Evolutionary conservation across 1,140 invertebrate species (phyloP).

Genomic region (Bombus pyrosoma): DNA sequence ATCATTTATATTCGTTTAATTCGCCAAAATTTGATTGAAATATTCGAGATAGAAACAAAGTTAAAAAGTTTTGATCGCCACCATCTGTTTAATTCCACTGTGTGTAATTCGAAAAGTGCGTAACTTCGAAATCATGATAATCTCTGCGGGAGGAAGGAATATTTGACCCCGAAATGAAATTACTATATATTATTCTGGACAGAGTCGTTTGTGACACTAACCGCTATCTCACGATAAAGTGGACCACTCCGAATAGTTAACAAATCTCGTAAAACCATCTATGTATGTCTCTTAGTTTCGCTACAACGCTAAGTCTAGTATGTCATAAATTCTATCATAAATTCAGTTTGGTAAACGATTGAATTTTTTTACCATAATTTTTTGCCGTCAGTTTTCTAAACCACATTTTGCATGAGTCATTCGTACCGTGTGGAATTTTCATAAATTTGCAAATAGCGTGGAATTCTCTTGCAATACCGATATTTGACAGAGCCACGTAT

Average conservation of each 20-base stretch:
- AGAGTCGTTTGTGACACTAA: not conserved
- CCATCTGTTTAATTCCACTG: no score
- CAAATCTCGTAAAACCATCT: constrained; percentile 37
- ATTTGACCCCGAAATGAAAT: not conserved
- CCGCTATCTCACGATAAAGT: not conserved
- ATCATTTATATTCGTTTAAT: no score
- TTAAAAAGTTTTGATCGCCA: no score
- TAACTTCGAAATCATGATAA: not conserved
- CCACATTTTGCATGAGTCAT: no score
- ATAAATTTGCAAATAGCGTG: no score
- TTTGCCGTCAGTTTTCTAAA: constrained; percentile 5
- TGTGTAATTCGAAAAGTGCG: not conserved
- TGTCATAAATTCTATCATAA: constrained; percentile 42
- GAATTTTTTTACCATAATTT: constrained; percentile 49
- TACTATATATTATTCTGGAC: not conserved
- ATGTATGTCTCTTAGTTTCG: not conserved
- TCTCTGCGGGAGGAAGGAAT: not conserved
- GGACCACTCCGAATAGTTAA: not conserved
- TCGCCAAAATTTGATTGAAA: no score
- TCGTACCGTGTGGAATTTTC: no score
- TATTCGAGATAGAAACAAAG: no score
- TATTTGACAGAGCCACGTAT: no score
- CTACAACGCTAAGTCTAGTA: not conserved
- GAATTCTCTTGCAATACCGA: no score
- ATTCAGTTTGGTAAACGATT: constrained; percentile 47